These are phyloP conservation scores for Drosophila albomicans DNA, from an alignment of 1,140 invertebrate genomes.

Conservation along the genomic window DNA sequence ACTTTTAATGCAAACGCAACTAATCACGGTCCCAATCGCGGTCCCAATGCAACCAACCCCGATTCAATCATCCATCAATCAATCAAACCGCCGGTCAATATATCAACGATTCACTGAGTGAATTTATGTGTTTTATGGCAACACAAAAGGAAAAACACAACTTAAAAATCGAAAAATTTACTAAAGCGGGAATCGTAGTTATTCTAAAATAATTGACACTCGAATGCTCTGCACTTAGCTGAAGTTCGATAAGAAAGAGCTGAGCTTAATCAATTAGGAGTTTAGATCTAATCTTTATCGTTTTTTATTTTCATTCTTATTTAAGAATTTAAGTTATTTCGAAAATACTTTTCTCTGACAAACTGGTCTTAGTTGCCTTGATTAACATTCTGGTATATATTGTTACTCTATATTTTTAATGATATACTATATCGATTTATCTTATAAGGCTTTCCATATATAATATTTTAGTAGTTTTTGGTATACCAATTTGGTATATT, in stretches of 20 bases:
- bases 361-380: no score
- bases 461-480: no score
- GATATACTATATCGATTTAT: no score
- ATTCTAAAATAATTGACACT: conserved; percentile 16
- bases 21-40: conserved; percentile 38
- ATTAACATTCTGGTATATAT: no score
- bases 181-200: background rate
- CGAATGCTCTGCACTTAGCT: conserved; percentile 20
- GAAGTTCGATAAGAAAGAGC: background rate
- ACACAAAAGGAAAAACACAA: background rate
- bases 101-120: conserved; percentile 60
- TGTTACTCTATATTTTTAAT: no score
- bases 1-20: conserved; percentile 37
- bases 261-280: no score
- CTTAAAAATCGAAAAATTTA: conserved; percentile 2
- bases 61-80: conserved; percentile 23
- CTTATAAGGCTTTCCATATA: no score
- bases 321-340: no score
- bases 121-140: conserved; percentile 65
- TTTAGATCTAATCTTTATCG: no score
- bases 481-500: no score
- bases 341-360: no score
- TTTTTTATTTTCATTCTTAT: no score
- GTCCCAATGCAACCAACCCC: conserved; percentile 1
- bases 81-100: conserved; percentile 57